Evolutionary conservation across 2,113 vertebrate species (phyloP).

Genomic region (Athene cunicularia): DNA sequence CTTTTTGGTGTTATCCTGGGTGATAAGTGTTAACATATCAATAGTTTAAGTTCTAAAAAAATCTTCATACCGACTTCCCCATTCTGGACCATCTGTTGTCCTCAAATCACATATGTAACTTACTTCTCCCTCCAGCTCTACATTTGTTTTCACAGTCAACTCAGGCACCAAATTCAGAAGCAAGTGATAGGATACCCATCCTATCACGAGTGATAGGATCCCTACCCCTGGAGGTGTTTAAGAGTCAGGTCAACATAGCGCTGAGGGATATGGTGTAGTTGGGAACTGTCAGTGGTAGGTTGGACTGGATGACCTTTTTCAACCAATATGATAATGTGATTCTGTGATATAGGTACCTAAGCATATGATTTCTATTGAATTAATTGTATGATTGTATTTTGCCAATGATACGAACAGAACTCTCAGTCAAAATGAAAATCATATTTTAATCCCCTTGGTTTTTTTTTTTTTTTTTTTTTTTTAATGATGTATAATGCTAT

Average conservation of each 20-base stretch:
- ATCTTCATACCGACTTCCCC: background rate
- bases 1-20: background rate
- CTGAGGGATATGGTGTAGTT: no score
- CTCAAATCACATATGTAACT: conserved; percentile 4
- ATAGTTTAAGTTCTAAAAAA: conserved; percentile 49
- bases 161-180: background rate
- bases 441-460: background rate
- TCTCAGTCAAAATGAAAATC: background rate
- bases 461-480: no score
- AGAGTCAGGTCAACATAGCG: no score
- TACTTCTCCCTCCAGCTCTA: conserved; percentile 6
- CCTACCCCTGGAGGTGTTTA: no score
- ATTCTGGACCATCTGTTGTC: conserved; percentile 40
- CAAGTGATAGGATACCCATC: background rate
- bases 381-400: background rate
- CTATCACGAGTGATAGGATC: no score
- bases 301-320: no score
- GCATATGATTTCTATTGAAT: background rate
- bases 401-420: background rate
- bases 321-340: no score
- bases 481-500: background rate
- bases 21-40: conserved; percentile 30
- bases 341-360: background rate
- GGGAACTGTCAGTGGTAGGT: no score
- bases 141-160: background rate